Evolutionary conservation across 2,113 vertebrate species (phyloP), one percentile per base, ranked within the genome.

Genomic region (Phylloscopus whistleri): DNA sequence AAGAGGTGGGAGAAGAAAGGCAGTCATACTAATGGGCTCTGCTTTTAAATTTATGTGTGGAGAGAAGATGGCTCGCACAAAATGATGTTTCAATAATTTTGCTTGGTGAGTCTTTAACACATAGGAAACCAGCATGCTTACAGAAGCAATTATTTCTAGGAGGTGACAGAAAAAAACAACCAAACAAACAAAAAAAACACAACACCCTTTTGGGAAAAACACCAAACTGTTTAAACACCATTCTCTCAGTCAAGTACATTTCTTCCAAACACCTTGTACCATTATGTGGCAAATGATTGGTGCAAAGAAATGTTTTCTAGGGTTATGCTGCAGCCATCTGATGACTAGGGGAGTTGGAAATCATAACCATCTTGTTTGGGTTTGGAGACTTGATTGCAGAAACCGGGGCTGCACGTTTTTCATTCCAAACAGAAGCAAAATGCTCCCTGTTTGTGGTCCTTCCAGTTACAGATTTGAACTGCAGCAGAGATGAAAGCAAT

Each of bases 351-450:
- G 28, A 66, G 11, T 3, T 74, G 28, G n/a, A 53, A 66, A 62
- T 74, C 9, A 2, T 14, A 13, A 76, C 27, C 60, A 6, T 48
- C 37, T 31, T n/a, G 14, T 66, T 53, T 41, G 28, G 17, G 4
- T 39, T 56, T 70, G 18, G 43, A 48, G 48, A 26, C 41, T 33
- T 66, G 63, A 53, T 41, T 89, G 76, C 35, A 74, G 77, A 77
- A 89, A 70, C 11, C 20, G 51, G 7, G 27, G n/a, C 67, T 85
- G 26, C 41, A 3, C 20, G 12, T 69, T 86, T 88, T 62, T 7
- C 28, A 37, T 90, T 86, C 55, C 84, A 69, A 89, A 86, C 41
- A 66, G 73, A 44, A 80, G 37, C 39, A 90, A 84, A 70, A 30
- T 17, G 3, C 33, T 66, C 31, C 12, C 15, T 60, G 27, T 24